Conservation (phyloP, 2,797 vertebrate species). For the Danio aesculapii region DNA sequence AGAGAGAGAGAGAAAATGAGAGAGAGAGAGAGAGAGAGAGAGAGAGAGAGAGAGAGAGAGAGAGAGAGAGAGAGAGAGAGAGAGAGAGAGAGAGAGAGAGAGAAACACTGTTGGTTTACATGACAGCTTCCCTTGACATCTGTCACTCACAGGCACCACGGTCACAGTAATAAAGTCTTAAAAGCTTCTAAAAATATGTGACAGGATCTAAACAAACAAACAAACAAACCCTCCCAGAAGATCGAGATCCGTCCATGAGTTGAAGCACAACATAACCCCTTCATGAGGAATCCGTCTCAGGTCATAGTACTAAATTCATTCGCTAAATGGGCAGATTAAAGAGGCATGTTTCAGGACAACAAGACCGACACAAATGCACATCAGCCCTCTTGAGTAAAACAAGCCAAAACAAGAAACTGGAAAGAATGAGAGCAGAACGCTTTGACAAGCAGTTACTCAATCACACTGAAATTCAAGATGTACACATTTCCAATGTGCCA, state of each 20-base stretch:
- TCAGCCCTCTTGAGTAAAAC: conserved; percentile 13
- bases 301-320: conserved; percentile 13
- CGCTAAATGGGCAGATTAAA: neutral
- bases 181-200: conserved; percentile 5
- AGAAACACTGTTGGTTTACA: conserved; percentile 10
- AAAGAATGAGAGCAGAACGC: conserved; percentile 3
- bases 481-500: neutral
- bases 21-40: neutral
- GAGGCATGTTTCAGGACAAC: neutral
- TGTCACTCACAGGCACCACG: conserved; percentile 17
- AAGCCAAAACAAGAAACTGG: neutral
- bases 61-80: neutral
- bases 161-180: conserved; percentile 11
- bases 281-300: neutral
- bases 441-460: neutral
- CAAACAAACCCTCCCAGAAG: neutral
- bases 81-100: conserved; percentile 1
- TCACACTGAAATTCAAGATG: neutral
- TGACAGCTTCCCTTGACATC: conserved; percentile 31
- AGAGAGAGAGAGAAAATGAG: neutral
- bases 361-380: neutral
- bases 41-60: no score
- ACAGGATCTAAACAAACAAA: neutral
- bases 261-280: neutral
- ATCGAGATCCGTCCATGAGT: neutral